These are phyloP conservation scores for Heliconius melpomene DNA, from an alignment of 1,140 invertebrate species.

Conservation along the genomic window DNA sequence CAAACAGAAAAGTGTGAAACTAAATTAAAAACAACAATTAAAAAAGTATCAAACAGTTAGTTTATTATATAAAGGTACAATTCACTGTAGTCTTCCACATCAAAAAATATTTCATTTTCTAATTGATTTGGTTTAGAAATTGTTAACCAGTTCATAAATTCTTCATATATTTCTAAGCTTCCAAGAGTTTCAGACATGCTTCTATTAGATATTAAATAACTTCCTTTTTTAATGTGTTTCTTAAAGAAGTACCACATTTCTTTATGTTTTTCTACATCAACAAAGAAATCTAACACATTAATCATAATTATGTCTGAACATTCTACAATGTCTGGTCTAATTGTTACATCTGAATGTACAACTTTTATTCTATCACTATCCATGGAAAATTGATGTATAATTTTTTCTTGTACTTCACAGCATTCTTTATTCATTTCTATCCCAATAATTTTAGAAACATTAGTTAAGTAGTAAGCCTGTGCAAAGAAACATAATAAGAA, in stretches of 20 bases:
- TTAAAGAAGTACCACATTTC: conserved; percentile 84
- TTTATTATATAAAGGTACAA: conserved; percentile 75
- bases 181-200: conserved; percentile 80
- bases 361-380: conserved; percentile 82
- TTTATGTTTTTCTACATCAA: conserved; percentile 80
- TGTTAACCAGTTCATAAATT: conserved; percentile 80
- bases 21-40: background rate
- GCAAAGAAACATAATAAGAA: conserved; percentile 49
- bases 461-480: conserved; percentile 85
- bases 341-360: conserved; percentile 82
- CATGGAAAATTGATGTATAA: conserved; percentile 83
- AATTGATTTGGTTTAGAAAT: conserved; percentile 66
- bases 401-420: conserved; percentile 83
- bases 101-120: conserved; percentile 75
- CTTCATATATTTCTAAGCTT: conserved; percentile 78
- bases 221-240: conserved; percentile 80
- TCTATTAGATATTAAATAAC: conserved; percentile 83
- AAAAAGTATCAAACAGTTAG: conserved; percentile 44
- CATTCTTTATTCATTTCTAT: conserved; percentile 88
- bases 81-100: conserved; percentile 70
- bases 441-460: conserved; percentile 83
- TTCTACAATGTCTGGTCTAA: conserved; percentile 80
- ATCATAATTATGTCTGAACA: conserved; percentile 84
- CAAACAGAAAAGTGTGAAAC: background rate
- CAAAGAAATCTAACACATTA: conserved; percentile 86